phyloP scores from a whole-genome alignment of 2,888 invertebrate species.

The Tineola bisselliella region DNA sequence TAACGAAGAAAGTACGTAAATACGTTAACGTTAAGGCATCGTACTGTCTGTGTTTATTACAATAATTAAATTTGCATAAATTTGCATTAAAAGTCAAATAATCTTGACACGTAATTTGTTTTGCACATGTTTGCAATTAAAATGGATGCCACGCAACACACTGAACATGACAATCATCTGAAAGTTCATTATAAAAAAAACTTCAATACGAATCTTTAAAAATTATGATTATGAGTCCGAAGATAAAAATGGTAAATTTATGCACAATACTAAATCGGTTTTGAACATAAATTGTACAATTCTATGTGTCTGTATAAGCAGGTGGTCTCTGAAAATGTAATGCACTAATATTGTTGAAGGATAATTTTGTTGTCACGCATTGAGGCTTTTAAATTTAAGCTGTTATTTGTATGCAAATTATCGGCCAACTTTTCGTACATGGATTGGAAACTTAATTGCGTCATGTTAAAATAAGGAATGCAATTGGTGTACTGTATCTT shows the following conservation, averaged over 20 bases:
- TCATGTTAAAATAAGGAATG: neutral
- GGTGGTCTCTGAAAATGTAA: constrained; percentile 43
- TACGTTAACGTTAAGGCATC: neutral
- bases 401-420: constrained; percentile 1
- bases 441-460: neutral
- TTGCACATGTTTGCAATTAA: constrained; percentile 5
- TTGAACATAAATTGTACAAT: constrained; percentile 43
- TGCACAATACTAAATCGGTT: constrained; percentile 31
- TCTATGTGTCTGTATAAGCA: constrained; percentile 45
- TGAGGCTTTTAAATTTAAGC: constrained; percentile 22
- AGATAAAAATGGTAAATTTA: constrained; percentile 51
- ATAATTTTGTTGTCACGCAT: constrained; percentile 46
- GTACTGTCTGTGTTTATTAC: neutral
- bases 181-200: neutral
- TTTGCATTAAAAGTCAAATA: constrained; percentile 10
- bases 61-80: constrained; percentile 8
- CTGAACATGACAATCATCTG: neutral
- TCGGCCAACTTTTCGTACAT: neutral
- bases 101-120: constrained; percentile 10
- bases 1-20: too few species aligned
- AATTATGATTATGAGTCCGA: neutral
- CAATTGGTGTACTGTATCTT: neutral
- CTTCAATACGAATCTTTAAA: neutral
- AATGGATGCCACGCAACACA: neutral
- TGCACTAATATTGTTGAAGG: constrained; percentile 25